A percentile compares a stretch with the other conserved stretches of the same genome.
These are phyloP conservation scores for Sarcophaga carnaria DNA, from an alignment of 2,888 invertebrate species.

Conservation along the genomic window DNA sequence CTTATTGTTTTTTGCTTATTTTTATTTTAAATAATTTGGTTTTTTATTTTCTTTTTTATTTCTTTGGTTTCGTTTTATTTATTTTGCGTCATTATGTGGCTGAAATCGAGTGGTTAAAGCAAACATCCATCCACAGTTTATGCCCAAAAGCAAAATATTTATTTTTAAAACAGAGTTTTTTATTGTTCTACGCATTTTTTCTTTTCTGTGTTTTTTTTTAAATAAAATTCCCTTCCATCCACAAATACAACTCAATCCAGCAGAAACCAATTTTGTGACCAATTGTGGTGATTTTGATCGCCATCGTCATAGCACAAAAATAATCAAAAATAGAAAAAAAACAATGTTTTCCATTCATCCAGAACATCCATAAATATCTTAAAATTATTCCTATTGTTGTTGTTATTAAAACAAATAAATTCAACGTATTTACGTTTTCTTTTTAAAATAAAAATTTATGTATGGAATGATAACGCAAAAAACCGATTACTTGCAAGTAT, in stretches of 20 bases:
- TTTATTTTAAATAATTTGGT: too few relatives aligned
- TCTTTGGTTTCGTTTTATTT: not conserved
- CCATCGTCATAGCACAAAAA: not conserved
- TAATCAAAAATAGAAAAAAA: too few relatives aligned
- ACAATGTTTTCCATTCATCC: conserved; percentile 20
- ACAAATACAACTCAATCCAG: conserved; percentile 7
- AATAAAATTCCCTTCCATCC: not conserved
- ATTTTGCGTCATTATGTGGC: conserved; percentile 5
- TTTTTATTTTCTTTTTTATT: too few relatives aligned
- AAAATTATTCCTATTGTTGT: too few relatives aligned
- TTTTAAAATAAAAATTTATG: too few relatives aligned
- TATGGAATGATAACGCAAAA: not conserved
- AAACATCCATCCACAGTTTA: too few relatives aligned
- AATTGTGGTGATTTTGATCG: conserved; percentile 11
- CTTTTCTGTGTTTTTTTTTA: not conserved
- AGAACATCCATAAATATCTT: too few relatives aligned
- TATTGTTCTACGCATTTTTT: not conserved
- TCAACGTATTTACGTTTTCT: not conserved
- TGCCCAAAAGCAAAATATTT: not conserved
- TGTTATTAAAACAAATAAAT: not conserved
- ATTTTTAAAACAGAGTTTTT: not conserved
- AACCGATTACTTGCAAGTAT: not conserved
- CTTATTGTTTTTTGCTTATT: not conserved
- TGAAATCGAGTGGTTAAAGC: not conserved
- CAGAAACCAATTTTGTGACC: conserved; percentile 1